A percentile compares a stretch with the other conserved stretches of the same genome.
phyloP scores from a whole-genome alignment of 2,888 invertebrate genomes.

The Sarcophaga subvicina region DNA sequence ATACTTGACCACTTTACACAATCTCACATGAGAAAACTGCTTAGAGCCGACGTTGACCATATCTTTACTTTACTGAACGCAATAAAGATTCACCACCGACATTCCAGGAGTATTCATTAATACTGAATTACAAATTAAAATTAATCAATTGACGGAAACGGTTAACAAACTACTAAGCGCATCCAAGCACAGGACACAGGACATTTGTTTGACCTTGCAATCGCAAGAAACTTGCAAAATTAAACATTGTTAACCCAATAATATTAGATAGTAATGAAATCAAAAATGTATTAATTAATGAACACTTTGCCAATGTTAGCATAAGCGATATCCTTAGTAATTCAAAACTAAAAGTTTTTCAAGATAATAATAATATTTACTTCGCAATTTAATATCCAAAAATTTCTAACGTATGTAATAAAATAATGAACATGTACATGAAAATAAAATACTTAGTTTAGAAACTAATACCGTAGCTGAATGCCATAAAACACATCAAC shows the following conservation, averaged over 20 bases:
- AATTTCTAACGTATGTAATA: neutral
- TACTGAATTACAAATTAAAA: no score
- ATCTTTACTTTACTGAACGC: neutral
- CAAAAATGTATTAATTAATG: no score
- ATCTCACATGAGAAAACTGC: neutral
- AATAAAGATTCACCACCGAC: neutral
- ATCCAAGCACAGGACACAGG: no score
- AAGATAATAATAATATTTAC: neutral
- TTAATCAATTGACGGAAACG: no score
- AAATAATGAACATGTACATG: neutral
- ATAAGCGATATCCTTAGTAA: neutral
- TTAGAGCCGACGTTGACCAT: neutral
- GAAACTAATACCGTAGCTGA: no score
- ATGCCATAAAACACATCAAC: neutral
- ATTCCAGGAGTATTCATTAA: no score
- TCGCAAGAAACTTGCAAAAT: neutral
- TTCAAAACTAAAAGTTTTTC: neutral
- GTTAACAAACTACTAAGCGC: no score
- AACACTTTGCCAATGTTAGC: no score
- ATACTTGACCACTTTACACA: neutral
- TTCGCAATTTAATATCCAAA: no score
- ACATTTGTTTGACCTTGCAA: no score
- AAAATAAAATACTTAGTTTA: no score
- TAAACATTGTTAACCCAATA: slow-evolving; percentile 30
- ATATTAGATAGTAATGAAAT: slow-evolving; percentile 10